These are phyloP conservation scores for Chrysomela aeneicollis DNA, from an alignment of 2,888 invertebrate genomes.

Conservation along the genomic window DNA sequence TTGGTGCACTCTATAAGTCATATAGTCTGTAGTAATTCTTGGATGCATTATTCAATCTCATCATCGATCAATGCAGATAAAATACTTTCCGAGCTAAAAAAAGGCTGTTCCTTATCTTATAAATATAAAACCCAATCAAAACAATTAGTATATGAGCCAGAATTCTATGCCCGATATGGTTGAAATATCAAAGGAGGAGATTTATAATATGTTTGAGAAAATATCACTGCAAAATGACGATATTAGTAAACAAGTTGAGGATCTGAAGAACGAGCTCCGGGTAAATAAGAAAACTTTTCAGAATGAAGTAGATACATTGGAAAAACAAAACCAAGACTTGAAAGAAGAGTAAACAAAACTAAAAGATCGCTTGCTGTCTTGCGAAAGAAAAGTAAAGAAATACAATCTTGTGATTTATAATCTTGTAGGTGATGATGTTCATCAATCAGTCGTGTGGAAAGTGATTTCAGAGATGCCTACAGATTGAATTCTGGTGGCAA, in stretches of 20 bases:
- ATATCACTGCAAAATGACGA: not conserved
- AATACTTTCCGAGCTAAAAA: too few species aligned
- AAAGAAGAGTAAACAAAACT: not conserved
- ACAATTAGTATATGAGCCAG: not conserved
- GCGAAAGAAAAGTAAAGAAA: slow-evolving; percentile 2
- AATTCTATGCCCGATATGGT: not conserved
- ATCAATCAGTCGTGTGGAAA: not conserved
- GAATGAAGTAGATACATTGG: not conserved
- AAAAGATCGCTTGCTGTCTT: not conserved
- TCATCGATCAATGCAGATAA: too few species aligned
- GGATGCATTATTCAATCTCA: too few species aligned
- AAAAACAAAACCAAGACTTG: slow-evolving; percentile 4
- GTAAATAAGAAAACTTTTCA: not conserved
- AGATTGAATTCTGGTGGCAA: slow-evolving; percentile 12
- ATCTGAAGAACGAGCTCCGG: not conserved
- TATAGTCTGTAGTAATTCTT: too few species aligned
- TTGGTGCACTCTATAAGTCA: too few species aligned
- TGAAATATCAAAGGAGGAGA: not conserved
- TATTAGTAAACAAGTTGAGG: not conserved
- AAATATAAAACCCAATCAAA: too few species aligned
- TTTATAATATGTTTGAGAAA: not conserved
- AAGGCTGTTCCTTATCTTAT: too few species aligned
- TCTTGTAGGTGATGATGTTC: slow-evolving; percentile 3
- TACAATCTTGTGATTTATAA: slow-evolving; percentile 5
- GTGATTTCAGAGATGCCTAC: slow-evolving; percentile 2